Base-by-base conservation (phyloP, 1,140 invertebrate genomes). In the Phymorhynchus buccinoides region DNA sequence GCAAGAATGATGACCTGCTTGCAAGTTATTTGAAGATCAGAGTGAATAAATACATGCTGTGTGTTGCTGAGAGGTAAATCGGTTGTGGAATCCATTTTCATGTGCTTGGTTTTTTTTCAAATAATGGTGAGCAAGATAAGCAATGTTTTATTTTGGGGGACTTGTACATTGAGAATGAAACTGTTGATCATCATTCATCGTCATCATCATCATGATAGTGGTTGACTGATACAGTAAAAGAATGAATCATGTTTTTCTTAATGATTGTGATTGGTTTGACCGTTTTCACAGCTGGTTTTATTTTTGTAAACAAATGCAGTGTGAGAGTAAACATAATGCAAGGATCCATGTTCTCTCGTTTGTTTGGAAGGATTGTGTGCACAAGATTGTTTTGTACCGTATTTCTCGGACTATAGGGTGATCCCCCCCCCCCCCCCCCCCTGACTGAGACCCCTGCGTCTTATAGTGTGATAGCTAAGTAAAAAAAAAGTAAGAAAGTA, bases 221-320 rank as follows among this genome's bases (percentile, higher is more conserved):
- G 12, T 22, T 62, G 56, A 27, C 4, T 62, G 56, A 62, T 27
- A 62, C 22, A 27, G 56, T n/a, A n/a, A n/a, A n/a, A n/a, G 56
- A 62, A 6, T 62, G 56, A 62, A 62, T 62, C 56, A 27, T 62
- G 56, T 62, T 62, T 62, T 62, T 62, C 22, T 22, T 14, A 4
- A 62, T 27, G 56, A 62, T 62, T 62, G 56, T 62, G 56, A 62
- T 62, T 62, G n/a, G 56, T 12, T 62, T 62, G 56, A 62, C 12
- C 22, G 56, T 62, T 62, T 6, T 62, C 4, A 6, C 56, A 62
- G 56, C 22, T 14, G 56, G 56, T 14, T 62, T 62, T 62, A 62
- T 62, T 62, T 62, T 62, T 62, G 56, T 62, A 62, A 62, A 62
- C 56, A 62, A 62, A 62, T 62, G n/a, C 56, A 62, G 12, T 62